A percentile compares a stretch with the other conserved stretches of the same genome.
Evolutionary conservation across 1,140 invertebrate genomes (phyloP).

Genomic region (Drosophila pseudoobscura): DNA sequence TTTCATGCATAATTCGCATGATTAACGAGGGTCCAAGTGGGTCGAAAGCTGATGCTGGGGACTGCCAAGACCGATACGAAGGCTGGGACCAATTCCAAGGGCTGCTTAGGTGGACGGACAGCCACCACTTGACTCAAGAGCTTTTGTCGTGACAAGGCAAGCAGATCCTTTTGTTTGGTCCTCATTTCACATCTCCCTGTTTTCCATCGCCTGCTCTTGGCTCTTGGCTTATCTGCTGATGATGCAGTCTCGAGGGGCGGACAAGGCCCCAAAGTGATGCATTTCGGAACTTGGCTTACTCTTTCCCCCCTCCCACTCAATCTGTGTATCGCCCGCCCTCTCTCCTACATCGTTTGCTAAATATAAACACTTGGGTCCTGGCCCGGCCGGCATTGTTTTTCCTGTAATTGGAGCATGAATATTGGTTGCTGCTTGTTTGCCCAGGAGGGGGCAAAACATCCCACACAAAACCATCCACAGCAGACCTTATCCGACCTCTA

Average conservation of each 20-base stretch:
- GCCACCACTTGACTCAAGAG: conserved; percentile 71
- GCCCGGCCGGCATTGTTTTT: conserved; percentile 66
- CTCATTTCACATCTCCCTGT: conserved; percentile 26
- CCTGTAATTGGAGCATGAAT: conserved; percentile 80
- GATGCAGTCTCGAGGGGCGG: conserved; percentile 54
- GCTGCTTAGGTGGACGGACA: conserved; percentile 38
- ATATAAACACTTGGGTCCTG: conserved; percentile 66
- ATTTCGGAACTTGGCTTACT: conserved; percentile 49
- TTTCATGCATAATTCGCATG: conserved; percentile 81
- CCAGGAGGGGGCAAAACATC: conserved; percentile 23
- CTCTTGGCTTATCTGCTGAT: conserved; percentile 58
- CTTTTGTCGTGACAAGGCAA: conserved; percentile 67
- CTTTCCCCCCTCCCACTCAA: background rate
- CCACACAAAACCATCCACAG: conserved; percentile 12
- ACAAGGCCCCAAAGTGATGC: conserved; percentile 28
- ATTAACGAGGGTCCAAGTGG: conserved; percentile 71
- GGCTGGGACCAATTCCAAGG: background rate
- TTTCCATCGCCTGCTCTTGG: conserved; percentile 7
- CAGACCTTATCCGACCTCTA: background rate
- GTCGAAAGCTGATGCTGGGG: conserved; percentile 5
- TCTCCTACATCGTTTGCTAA: conserved; percentile 67
- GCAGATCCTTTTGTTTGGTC: conserved; percentile 62
- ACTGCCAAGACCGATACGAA: background rate
- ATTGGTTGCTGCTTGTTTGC: conserved; percentile 49
- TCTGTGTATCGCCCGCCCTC: background rate